Evolutionary conservation across 2,888 invertebrate species (phyloP), one percentile per base, ranked within the genome.

Genomic region (Penaeus monodon): DNA sequence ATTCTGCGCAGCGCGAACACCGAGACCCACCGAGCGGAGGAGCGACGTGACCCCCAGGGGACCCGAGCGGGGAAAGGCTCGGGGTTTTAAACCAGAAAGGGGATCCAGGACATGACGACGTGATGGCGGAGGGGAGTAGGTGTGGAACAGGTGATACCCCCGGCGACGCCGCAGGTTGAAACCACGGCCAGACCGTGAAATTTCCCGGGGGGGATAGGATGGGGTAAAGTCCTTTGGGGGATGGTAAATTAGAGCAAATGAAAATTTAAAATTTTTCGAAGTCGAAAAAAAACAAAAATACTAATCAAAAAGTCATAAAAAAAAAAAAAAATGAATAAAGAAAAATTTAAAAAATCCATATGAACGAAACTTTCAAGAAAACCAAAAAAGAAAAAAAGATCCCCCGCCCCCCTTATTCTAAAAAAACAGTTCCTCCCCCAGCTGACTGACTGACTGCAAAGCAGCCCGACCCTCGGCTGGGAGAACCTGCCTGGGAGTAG

Each of bases 31-130:
- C 96, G 91, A 97, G 93, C 81, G 97, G 70, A 97, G 94, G 83
- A 97, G 93, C 0, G 97, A 97, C 0, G 97, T 97, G 44, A 97
- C 97, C 79, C 97, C 97, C 27, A 97, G 93, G 0, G 97, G 87
- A 97, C 97, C 88, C 97, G 94, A 0, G 97, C 97, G 0, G 97
- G 97, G 91, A 97, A 97, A 12, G 97, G 97, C 92, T 97, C 97
- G 0, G 97, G 97, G n/a, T n/a, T 91, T 97, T 97, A 91, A 97
- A 97, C 98, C 97, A 98, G 93, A n/a, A 98, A 98, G 0, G 97
- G 97, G 91, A 98, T 97, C 97, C 97, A 98, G 4, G 97, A 97
- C 96, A 98, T 97, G 87, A 97, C 97, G 77, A 97, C 97, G 97
- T 97, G 90, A 97, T 94, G 0, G 97, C 97, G 2, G 97, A 97